Evolutionary conservation across 2,797 vertebrate species (phyloP).

Genomic region (Cyprinodon diabolis): DNA sequence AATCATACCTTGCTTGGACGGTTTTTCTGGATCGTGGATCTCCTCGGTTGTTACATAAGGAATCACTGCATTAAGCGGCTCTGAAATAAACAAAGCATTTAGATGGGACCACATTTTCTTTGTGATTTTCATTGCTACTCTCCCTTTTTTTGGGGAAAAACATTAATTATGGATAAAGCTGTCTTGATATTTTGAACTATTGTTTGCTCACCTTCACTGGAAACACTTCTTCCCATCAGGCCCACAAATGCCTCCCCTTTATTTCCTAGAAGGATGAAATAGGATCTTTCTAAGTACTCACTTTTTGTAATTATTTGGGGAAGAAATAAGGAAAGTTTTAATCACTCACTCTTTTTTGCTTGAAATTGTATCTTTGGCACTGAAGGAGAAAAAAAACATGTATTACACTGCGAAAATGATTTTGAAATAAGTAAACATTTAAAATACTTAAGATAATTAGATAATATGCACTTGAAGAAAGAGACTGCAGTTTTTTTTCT

Average conservation of each 20-base stretch:
- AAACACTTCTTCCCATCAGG: conserved; percentile 77
- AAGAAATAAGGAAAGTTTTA: neutral
- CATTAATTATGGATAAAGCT: conserved; percentile 71
- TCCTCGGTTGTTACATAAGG: conserved; percentile 56
- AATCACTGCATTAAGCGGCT: conserved; percentile 52
- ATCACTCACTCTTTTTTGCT: conserved; percentile 74
- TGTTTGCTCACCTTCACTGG: conserved; percentile 64
- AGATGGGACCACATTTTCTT: conserved; percentile 29
- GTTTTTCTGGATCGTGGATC: conserved; percentile 48
- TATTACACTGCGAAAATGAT: too few relatives aligned
- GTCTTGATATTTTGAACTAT: conserved; percentile 58
- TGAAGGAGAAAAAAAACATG: conserved; percentile 30
- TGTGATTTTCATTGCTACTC: conserved; percentile 54
- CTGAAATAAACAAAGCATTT: conserved; percentile 56
- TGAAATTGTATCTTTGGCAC: conserved; percentile 62
- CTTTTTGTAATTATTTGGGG: neutral
- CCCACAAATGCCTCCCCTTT: conserved; percentile 73
- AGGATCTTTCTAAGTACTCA: neutral
- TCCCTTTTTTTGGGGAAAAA: conserved; percentile 46
- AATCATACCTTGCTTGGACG: conserved; percentile 70
- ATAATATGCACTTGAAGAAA: too few relatives aligned
- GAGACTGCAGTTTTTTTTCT: too few relatives aligned
- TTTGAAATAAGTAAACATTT: too few relatives aligned
- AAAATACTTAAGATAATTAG: too few relatives aligned
- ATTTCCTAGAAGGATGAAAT: conserved; percentile 49